Percentiles rank a stretch among this genome's conserved stretches.
phyloP scores from a whole-genome alignment of 2,888 invertebrate species.

The Callinectes sapidus region DNA sequence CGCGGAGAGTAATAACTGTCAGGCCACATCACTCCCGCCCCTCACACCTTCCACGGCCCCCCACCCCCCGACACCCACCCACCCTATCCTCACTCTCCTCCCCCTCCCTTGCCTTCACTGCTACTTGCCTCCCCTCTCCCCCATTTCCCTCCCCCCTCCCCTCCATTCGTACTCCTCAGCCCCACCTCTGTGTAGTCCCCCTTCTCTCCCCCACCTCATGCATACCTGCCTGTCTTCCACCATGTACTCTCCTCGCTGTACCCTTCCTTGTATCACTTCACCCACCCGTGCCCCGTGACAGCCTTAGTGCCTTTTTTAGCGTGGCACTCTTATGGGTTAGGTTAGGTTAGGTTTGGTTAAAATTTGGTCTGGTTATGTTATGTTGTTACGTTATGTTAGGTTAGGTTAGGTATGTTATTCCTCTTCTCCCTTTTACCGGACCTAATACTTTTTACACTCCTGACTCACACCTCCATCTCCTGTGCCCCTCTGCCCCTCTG shows the following conservation, averaged over 20 bases:
- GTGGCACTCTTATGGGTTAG: too few species aligned
- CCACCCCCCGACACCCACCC: not conserved
- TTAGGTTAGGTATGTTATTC: too few species aligned
- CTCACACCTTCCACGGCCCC: not conserved
- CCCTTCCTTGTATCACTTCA: not conserved
- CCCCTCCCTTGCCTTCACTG: not conserved
- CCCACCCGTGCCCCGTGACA: not conserved
- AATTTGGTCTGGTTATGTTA: too few species aligned
- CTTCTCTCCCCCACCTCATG: not conserved
- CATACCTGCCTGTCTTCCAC: not conserved
- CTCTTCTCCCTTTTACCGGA: not conserved
- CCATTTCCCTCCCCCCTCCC: not conserved
- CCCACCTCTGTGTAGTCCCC: not conserved
- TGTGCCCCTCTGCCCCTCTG: too few species aligned
- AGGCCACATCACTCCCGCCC: not conserved
- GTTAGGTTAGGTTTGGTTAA: too few species aligned
- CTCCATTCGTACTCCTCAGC: not conserved
- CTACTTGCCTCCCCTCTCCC: not conserved
- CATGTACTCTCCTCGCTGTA: not conserved
- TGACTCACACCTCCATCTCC: not conserved
- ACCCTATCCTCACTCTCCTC: not conserved
- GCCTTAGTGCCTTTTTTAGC: too few species aligned
- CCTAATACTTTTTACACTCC: not conserved
- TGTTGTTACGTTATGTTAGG: too few species aligned
- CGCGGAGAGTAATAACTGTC: constrained; percentile 14